Evolutionary conservation across 2,888 invertebrate species (phyloP).

Genomic region (Drosophila subsilvestris): DNA sequence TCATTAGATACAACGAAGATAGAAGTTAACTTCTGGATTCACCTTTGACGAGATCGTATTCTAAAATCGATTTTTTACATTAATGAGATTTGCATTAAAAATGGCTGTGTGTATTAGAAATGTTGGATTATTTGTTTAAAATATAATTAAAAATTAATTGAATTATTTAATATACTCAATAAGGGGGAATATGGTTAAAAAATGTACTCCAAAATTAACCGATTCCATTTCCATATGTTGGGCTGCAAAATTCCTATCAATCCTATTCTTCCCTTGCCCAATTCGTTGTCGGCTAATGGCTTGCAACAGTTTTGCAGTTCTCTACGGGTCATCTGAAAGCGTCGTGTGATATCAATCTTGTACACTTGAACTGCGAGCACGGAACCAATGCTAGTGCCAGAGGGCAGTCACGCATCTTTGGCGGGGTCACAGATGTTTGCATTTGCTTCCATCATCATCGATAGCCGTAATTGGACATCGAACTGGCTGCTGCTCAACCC

Average conservation of each 20-base stretch:
- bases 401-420: slow-evolving; percentile 61
- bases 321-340: slow-evolving; percentile 11
- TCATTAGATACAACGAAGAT: no score
- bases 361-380: slow-evolving; percentile 40
- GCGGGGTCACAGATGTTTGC: slow-evolving; percentile 75
- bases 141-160: no score
- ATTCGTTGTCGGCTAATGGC: slow-evolving; percentile 7
- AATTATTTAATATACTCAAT: no score
- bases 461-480: slow-evolving; percentile 71
- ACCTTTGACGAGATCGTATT: no score
- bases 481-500: slow-evolving; percentile 20
- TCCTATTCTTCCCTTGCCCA: background rate
- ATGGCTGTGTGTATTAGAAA: no score
- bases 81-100: no score
- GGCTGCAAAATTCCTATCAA: background rate
- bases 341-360: slow-evolving; percentile 59
- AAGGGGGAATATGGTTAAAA: background rate
- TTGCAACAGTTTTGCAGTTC: slow-evolving; percentile 6
- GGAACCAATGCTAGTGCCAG: slow-evolving; percentile 61
- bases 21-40: no score
- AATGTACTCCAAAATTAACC: background rate
- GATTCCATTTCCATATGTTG: background rate
- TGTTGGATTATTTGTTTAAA: no score
- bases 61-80: no score
- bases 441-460: slow-evolving; percentile 64